phyloP scores from a whole-genome alignment of 2,797 vertebrate species.

The Babyrousa celebensis region DNA sequence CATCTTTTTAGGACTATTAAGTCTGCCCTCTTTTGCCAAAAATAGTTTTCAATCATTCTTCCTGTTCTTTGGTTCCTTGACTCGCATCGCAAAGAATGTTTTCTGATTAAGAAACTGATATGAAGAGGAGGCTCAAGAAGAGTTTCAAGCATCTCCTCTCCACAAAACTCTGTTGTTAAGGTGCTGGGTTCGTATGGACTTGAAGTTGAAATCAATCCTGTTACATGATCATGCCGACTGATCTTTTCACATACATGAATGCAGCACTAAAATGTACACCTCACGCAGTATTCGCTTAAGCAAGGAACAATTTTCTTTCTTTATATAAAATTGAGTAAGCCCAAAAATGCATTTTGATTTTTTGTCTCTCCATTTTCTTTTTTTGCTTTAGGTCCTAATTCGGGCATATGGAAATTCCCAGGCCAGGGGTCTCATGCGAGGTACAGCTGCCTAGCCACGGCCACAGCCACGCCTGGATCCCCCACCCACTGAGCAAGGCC shows the following conservation, averaged over 20 bases:
- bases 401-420: too few species aligned
- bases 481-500: too few species aligned
- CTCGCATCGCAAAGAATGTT: constrained; percentile 3
- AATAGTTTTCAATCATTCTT: constrained; percentile 39
- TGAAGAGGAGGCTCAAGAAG: background rate
- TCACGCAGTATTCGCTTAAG: constrained; percentile 23
- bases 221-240: constrained; percentile 41
- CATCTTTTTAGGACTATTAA: constrained; percentile 28
- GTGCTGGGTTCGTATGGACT: background rate
- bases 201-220: constrained; percentile 56
- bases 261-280: constrained; percentile 38
- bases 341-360: background rate
- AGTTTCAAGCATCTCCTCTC: constrained; percentile 27
- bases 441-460: too few species aligned
- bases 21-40: constrained; percentile 52
- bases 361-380: too few species aligned
- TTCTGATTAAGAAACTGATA: constrained; percentile 56
- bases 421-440: too few species aligned
- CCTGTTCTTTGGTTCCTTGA: constrained; percentile 26
- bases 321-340: background rate
- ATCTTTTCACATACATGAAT: constrained; percentile 49
- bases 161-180: constrained; percentile 35
- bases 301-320: constrained; percentile 52
- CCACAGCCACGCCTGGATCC: too few species aligned
- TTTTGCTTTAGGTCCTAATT: too few species aligned